Evolutionary conservation across 2,797 vertebrate genomes (phyloP).

Genomic region (Buceros bicornis): DNA sequence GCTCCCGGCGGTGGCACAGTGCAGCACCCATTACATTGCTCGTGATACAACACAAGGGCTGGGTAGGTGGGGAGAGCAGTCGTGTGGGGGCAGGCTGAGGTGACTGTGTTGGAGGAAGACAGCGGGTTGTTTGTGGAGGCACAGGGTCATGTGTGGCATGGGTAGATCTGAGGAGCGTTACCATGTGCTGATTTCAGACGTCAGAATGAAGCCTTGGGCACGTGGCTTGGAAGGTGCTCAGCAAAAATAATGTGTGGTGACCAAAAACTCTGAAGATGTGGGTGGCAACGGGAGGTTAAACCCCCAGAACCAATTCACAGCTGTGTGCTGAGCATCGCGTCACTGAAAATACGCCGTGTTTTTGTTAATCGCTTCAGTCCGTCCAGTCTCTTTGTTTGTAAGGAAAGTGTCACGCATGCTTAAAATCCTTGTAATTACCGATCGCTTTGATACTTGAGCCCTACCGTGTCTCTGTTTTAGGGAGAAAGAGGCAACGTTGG

Average conservation of each 20-base stretch:
- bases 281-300: not conserved
- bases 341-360: not conserved
- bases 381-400: not conserved
- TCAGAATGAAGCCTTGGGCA: not conserved
- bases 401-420: not conserved
- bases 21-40: not conserved
- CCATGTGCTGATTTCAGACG: not conserved
- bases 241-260: not conserved
- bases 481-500: constrained; percentile 81
- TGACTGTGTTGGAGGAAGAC: not conserved
- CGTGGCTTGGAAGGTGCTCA: not conserved
- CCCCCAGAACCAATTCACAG: not conserved
- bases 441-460: not conserved
- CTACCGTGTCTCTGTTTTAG: constrained; percentile 50
- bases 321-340: not conserved
- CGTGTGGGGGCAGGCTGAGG: rapidly evolving
- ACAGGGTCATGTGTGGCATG: not conserved
- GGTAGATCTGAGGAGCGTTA: not conserved
- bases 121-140: not conserved
- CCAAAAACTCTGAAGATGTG: not conserved
- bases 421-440: not conserved
- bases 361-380: not conserved
- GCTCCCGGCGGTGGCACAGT: not conserved
- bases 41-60: rapidly evolving
- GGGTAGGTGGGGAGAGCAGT: not conserved